Base-by-base conservation (phyloP, 92 coral and sea anemone genomes). In the Virgularia gustaviana region DNA sequence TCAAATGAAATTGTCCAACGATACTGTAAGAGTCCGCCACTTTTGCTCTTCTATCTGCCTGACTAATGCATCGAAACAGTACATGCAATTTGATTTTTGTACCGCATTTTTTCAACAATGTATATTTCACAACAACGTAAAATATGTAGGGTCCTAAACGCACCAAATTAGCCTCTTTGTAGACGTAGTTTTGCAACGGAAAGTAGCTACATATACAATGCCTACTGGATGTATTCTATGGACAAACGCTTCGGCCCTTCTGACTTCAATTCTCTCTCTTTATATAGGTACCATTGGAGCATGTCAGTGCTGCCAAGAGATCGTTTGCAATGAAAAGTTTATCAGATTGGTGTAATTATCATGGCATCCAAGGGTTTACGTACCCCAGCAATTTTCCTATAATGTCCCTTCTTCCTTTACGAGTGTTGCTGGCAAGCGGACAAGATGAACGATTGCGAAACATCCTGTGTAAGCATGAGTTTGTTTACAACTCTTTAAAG, bases 351-450 rank as follows among this genome's bases (percentile, higher is more conserved):
- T 60, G 83, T 0, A 71, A 84, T 23, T 89, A 79, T 49, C 89
- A n/a, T 55, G 75, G 83, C 6, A 57, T 92, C 18, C 63, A 74
- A 30, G 73, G 73, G 1, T 89, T 84, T 45, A 57, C 66, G 29
- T 92, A 81, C 60, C 83, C 98, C 0, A 51, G 90, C 0, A 83
- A 82, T 64, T 92, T 92, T 71, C 98, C 97, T 11, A 41, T 91
- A 4, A 83, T 59, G 25, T 57, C 91, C 9, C 37, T 92, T 30
- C 96, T 86, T 52, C 89, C 98, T 6, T 73, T 85, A 44, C 85
- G 98, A 49, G 85, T 92, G 22, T 51, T 78, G 16, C 63, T 92
- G 15, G 90, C 79, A 5, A 81, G 80, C 66, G 31, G 47, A 10
- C 2, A 30, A 2, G 90, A 84, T 60, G 98, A 92, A 76, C 80